These are phyloP conservation scores for Turnix velox DNA, from an alignment of 2,113 vertebrate species.

Conservation along the genomic window DNA sequence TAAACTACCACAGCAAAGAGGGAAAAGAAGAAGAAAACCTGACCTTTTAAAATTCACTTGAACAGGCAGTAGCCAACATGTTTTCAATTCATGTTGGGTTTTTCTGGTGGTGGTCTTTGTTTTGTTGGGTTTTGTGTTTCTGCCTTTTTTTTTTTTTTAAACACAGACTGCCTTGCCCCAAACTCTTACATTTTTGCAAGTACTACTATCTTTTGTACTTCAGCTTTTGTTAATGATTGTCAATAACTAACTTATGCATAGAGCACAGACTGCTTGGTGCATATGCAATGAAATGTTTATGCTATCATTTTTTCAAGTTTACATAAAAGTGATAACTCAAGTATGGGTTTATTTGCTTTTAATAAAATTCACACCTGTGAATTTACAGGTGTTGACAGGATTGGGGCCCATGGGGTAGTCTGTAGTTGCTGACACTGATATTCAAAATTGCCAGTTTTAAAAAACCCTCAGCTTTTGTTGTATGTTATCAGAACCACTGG, in stretches of 20 bases:
- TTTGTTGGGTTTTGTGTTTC: not conserved
- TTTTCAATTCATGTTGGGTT: not conserved
- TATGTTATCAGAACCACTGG: not conserved
- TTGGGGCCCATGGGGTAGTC: not conserved
- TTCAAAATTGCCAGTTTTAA: not conserved
- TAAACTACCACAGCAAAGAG: not conserved
- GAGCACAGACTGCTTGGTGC: not conserved
- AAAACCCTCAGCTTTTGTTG: not conserved
- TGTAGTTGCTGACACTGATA: not conserved
- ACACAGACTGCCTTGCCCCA: not conserved
- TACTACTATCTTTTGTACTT: constrained; percentile 36
- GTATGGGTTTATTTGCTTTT: not conserved
- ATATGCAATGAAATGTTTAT: not conserved
- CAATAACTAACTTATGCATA: not conserved
- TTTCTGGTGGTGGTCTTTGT: not conserved
- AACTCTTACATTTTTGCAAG: constrained; percentile 4
- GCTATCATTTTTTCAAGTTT: not conserved
- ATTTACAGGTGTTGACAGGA: not conserved
- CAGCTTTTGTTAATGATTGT: not conserved
- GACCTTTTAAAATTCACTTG: constrained; percentile 36
- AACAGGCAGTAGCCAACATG: not conserved
- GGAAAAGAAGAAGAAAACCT: not conserved
- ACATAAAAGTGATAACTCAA: not conserved
- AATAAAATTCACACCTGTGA: too few species aligned
- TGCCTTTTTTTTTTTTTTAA: not conserved